A percentile compares a stretch with the other conserved stretches of the same genome.
Evolutionary conservation across 2,888 invertebrate species (phyloP).

Genomic region (Dioctria rufipes): DNA sequence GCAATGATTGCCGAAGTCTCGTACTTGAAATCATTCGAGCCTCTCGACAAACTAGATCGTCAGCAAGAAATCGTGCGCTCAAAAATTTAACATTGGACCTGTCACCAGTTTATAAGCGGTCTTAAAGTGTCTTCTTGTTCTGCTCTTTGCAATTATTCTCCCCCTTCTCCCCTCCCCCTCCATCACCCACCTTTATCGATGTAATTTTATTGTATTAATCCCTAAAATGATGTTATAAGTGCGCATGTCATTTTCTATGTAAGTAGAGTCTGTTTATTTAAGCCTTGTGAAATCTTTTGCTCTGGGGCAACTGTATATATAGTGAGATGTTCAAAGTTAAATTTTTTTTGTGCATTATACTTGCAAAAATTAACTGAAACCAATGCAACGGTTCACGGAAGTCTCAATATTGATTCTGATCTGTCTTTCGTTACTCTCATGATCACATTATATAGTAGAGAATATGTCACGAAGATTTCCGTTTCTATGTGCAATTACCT

Average conservation of each 20-base stretch:
- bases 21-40: conserved; percentile 94
- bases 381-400: background rate
- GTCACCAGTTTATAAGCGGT: conserved; percentile 82
- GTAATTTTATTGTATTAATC: conserved; percentile 7
- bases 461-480: background rate
- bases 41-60: conserved; percentile 85
- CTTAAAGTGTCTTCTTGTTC: conserved; percentile 44
- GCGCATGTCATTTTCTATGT: conserved; percentile 30
- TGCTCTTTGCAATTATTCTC: background rate
- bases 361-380: background rate
- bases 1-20: conserved; percentile 95
- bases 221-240: conserved; percentile 8
- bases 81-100: conserved; percentile 87
- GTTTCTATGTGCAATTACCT: background rate
- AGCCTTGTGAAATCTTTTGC: background rate
- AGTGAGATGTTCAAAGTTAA: too few relatives aligned
- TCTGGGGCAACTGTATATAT: too few relatives aligned
- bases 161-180: background rate
- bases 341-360: too few relatives aligned
- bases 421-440: background rate
- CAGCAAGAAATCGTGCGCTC: conserved; percentile 85
- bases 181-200: background rate
- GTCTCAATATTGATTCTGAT: too few relatives aligned
- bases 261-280: background rate
- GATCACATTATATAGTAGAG: background rate